phyloP scores from a whole-genome alignment of 1,140 invertebrate genomes.

The Bombus affinis region DNA sequence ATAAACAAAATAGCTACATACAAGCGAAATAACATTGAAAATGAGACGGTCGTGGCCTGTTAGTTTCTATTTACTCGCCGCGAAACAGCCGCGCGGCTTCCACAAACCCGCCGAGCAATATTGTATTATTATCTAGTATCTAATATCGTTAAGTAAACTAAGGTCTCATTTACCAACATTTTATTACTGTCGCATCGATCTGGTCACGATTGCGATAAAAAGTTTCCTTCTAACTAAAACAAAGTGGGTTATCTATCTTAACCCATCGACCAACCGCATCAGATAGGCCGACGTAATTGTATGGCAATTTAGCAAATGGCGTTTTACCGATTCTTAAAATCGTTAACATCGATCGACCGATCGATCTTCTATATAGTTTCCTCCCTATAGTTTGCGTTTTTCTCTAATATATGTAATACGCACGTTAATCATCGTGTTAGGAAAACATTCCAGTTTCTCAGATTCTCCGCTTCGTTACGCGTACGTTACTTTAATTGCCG shows the following conservation, averaged over 20 bases:
- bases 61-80: not conserved
- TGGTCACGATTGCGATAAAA: constrained; percentile 36
- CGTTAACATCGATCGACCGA: not conserved
- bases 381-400: accelerated
- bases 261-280: constrained; percentile 38
- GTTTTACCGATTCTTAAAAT: constrained; percentile 36
- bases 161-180: constrained; percentile 50
- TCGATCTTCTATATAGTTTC: not conserved
- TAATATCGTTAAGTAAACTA: constrained; percentile 46
- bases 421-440: not conserved
- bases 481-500: constrained; percentile 27
- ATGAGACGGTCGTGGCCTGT: not conserved
- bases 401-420: not conserved
- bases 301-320: constrained; percentile 46
- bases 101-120: not conserved
- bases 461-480: not conserved
- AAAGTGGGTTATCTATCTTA: constrained; percentile 54
- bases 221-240: constrained; percentile 44
- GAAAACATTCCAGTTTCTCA: not conserved
- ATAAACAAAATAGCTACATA: not conserved
- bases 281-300: constrained; percentile 47
- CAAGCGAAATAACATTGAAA: not conserved
- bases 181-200: constrained; percentile 38
- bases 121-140: constrained; percentile 41
- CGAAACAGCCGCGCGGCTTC: not conserved